Conservation (phyloP, 2,113 vertebrate genomes). For the Trogon surrucura region DNA sequence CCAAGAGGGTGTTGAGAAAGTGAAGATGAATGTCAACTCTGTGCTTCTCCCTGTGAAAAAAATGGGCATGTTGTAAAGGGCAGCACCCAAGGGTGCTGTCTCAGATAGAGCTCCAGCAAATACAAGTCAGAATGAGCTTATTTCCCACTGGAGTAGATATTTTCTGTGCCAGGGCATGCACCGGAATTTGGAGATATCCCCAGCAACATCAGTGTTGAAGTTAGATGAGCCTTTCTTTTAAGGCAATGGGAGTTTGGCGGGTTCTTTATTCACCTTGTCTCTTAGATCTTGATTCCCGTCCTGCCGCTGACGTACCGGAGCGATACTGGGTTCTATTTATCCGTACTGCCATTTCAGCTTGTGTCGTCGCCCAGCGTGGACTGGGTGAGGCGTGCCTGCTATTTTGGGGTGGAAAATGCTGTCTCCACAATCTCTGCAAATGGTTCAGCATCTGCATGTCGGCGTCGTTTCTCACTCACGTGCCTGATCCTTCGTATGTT, state of each 20-base stretch:
- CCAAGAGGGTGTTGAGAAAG: not conserved
- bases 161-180: not conserved
- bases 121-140: not conserved
- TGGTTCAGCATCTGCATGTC: not conserved
- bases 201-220: not conserved
- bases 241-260: not conserved
- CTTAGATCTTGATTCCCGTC: too few species aligned
- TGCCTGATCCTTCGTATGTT: not conserved
- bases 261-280: rapidly evolving
- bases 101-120: not conserved
- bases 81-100: not conserved
- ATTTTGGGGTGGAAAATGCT: not conserved
- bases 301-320: not conserved
- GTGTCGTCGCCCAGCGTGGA: not conserved
- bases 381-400: not conserved
- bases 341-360: not conserved
- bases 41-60: not conserved
- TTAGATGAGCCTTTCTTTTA: not conserved
- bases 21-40: not conserved
- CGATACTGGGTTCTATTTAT: not conserved
- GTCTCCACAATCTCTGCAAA: not conserved
- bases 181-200: not conserved
- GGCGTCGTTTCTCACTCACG: not conserved
- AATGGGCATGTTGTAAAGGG: rapidly evolving
- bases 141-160: not conserved